A percentile compares a stretch with the other conserved stretches of the same genome.
phyloP scores from a whole-genome alignment of 2,113 vertebrate genomes.

The Turnix velox region DNA sequence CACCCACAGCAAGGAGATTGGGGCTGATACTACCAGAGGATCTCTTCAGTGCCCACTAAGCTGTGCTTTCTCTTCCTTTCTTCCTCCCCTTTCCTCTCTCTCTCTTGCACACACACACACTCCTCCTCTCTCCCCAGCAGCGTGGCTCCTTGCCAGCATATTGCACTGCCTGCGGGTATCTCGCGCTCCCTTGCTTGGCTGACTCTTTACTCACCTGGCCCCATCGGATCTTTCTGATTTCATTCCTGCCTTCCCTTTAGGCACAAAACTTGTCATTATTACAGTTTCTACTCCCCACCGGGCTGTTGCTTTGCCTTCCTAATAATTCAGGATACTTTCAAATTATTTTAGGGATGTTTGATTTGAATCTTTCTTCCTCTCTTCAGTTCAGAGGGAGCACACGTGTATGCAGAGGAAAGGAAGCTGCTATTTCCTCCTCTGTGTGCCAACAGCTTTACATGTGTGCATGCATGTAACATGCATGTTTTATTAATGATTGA shows the following conservation, averaged over 20 bases:
- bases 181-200: conserved; percentile 39
- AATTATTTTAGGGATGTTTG: conserved; percentile 15
- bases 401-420: not conserved
- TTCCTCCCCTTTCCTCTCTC: not conserved
- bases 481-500: not conserved
- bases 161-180: conserved; percentile 6
- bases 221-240: conserved; percentile 30
- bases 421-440: not conserved
- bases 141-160: conserved; percentile 2
- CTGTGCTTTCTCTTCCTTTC: not conserved
- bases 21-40: not conserved
- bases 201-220: conserved; percentile 56
- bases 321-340: conserved; percentile 9
- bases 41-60: not conserved
- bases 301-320: conserved; percentile 1
- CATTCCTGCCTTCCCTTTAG: conserved; percentile 47
- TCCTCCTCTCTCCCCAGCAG: not conserved
- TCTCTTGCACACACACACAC: accelerated
- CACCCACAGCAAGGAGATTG: not conserved
- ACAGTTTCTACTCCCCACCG: conserved; percentile 8
- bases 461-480: not conserved
- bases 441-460: not conserved
- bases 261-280: conserved; percentile 40
- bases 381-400: not conserved
- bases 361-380: not conserved